Evolutionary conservation across 2,113 vertebrate genomes (phyloP).

Genomic region (Macheiramphus alcinus): DNA sequence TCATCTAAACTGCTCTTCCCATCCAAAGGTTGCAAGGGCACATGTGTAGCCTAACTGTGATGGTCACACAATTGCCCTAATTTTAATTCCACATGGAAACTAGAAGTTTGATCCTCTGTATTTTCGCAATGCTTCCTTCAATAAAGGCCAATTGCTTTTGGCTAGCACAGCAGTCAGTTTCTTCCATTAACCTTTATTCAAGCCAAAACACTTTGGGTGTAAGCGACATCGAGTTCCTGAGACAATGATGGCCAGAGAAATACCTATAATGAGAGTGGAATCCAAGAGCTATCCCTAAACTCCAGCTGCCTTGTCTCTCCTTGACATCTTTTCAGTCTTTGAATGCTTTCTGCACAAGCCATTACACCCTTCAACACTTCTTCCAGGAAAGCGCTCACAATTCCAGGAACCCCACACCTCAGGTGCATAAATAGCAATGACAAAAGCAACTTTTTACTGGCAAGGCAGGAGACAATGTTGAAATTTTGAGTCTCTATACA

Average conservation of each 20-base stretch:
- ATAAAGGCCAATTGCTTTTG: not conserved
- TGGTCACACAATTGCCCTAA: not conserved
- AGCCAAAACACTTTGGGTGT: conserved; percentile 25
- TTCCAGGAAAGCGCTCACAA: conserved; percentile 10
- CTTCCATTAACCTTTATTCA: not conserved
- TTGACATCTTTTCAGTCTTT: not conserved
- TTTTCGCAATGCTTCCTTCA: not conserved
- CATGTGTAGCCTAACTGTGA: not conserved
- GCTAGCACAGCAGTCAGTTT: not conserved
- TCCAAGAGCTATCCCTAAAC: not conserved
- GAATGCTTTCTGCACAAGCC: not conserved
- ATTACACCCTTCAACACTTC: not conserved
- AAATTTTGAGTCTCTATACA: not conserved
- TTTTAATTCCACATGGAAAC: not conserved
- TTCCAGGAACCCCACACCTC: conserved; percentile 47
- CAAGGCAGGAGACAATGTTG: not conserved
- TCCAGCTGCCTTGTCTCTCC: conserved; percentile 1
- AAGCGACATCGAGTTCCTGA: not conserved
- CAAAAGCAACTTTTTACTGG: not conserved
- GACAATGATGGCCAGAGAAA: not conserved
- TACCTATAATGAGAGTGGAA: not conserved
- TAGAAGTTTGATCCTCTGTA: not conserved
- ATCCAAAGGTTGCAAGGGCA: not conserved
- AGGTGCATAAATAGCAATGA: not conserved
- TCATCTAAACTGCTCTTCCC: not conserved